phyloP scores from a whole-genome alignment of 2,797 vertebrate genomes.

The Basileuterus tristriatus region DNA sequence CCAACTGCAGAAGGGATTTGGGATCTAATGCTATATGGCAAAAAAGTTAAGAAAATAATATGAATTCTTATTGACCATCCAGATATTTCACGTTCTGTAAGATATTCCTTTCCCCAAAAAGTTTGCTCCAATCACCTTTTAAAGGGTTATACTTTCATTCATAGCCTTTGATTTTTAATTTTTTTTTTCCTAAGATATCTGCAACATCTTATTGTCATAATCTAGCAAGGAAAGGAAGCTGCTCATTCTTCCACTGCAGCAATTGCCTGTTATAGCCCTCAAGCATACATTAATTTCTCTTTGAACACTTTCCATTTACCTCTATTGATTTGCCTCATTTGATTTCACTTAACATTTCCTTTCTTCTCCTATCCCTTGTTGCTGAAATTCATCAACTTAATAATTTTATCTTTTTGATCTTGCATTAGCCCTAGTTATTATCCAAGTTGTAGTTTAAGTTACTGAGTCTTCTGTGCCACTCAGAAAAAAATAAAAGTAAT shows the following conservation, averaged over 20 bases:
- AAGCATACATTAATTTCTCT: conserved; percentile 50
- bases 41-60: background rate
- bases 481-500: background rate
- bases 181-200: background rate
- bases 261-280: conserved; percentile 39
- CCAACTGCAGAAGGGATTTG: background rate
- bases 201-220: background rate
- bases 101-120: background rate
- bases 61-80: background rate
- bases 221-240: background rate
- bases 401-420: conserved; percentile 59
- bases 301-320: conserved; percentile 54
- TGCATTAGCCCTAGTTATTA: conserved; percentile 32
- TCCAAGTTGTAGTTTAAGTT: conserved; percentile 17
- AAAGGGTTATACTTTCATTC: background rate
- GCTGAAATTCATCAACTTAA: conserved; percentile 40
- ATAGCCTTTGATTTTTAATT: background rate
- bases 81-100: background rate
- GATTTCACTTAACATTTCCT: conserved; percentile 38
- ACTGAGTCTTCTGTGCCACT: background rate
- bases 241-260: conserved; percentile 25
- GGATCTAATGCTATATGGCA: background rate
- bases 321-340: conserved; percentile 56
- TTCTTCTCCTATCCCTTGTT: conserved; percentile 24
- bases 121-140: background rate